Evolutionary conservation across 2,888 invertebrate species (phyloP), one percentile per base, ranked within the genome.

Genomic region (Heliconius ismenius): DNA sequence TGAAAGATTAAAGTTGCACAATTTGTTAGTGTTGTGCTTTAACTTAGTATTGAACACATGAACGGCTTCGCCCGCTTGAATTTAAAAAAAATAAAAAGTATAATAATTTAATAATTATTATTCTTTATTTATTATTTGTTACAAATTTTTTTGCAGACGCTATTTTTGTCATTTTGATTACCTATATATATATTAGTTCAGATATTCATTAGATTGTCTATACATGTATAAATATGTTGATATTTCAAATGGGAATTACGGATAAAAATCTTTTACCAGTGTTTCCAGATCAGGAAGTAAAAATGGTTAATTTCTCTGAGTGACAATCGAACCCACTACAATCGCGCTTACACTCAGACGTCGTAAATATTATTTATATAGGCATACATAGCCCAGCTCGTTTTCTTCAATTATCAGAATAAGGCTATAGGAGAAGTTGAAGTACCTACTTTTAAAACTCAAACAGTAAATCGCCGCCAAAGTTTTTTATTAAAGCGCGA

Each of bases 401-500:
- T 74, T 60, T 60, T 43, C 28, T 60, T 39, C 58, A 67, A 60
- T 26, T 24, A 64, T 26, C 69, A 83, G 83, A 85, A 84, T 84
- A 85, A 74, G 81, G 79, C 82, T 28, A 60, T 68, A 15, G 49
- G 67, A 80, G 79, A 81, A 83, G 83, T 83, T 82, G 80, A 82
- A 79, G 81, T 82, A 83, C 49, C 49, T 3, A 49, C 75, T 83
- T 86, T 83, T 81, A 82, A 83, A 87, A 86, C 82, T 87, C 86
- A 74, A 79, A 82, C 85, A 83, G 85, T 87, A 86, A 86, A 86
- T 87, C 84, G 83, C 77, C 79, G 78, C 79, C 80, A 78, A 83
- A 84, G 84, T 85, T 86, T 87, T 85, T 85, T 85, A 72, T 72
- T 84, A 86, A 85, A 86, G 84, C 78, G 81, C 81, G 82, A 83